Evolutionary conservation across 2,797 vertebrate genomes (phyloP).

Genomic region (Lagodon rhomboides): DNA sequence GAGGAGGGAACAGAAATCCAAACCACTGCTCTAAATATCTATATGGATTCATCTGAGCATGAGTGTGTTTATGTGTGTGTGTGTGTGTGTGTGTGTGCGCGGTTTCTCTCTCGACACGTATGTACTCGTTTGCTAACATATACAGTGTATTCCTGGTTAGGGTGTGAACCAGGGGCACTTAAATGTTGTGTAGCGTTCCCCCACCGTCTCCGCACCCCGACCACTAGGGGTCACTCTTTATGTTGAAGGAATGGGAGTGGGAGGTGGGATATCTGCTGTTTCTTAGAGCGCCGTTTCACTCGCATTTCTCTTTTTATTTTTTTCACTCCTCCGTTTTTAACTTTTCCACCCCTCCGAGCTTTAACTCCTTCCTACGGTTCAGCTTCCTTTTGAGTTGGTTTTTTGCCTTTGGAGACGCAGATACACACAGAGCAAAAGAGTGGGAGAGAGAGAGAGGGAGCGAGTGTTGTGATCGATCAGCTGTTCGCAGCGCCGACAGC

Average conservation of each 20-base stretch:
- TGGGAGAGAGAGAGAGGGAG: conserved; percentile 84
- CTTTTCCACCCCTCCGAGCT: conserved; percentile 74
- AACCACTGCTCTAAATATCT: conserved; percentile 83
- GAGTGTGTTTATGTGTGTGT: conserved; percentile 64
- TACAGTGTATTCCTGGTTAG: conserved; percentile 85
- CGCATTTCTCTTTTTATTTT: conserved; percentile 54
- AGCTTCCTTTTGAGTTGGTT: conserved; percentile 70
- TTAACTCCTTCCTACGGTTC: conserved; percentile 65
- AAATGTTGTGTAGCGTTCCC: conserved; percentile 65
- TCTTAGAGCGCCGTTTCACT: conserved; percentile 63
- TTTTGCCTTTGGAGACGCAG: conserved; percentile 83
- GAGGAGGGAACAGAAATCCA: conserved; percentile 70
- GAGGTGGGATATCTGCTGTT: conserved; percentile 72
- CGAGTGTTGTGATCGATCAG: conserved; percentile 86
- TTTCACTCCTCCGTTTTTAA: conserved; percentile 68
- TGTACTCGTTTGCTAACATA: conserved; percentile 83
- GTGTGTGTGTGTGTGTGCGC: conserved; percentile 46
- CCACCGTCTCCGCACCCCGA: conserved; percentile 64
- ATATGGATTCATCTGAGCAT: conserved; percentile 73
- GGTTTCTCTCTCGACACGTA: conserved; percentile 78
- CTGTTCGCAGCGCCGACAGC: conserved; percentile 81
- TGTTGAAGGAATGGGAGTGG: conserved; percentile 63
- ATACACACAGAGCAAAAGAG: conserved; percentile 87
- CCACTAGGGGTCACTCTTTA: conserved; percentile 73
- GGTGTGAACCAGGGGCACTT: conserved; percentile 81